Conservation (phyloP, 2,797 vertebrate species). For the Parauchenoglanis ngamensis region DNA sequence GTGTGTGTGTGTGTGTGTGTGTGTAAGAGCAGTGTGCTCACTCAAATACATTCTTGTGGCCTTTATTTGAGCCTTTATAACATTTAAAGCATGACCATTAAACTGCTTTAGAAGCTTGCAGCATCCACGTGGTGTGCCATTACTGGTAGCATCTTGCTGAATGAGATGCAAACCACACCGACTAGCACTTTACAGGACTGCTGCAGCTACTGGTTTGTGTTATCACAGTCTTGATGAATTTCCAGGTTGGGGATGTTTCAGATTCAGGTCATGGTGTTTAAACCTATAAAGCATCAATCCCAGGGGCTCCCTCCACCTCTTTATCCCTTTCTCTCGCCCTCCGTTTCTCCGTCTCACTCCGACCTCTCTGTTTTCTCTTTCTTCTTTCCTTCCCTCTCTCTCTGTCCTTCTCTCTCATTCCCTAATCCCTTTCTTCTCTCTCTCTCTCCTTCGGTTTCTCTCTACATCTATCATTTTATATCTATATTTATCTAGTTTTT, state of each 20-base stretch:
- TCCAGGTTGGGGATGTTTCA: neutral
- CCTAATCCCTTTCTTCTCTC: neutral
- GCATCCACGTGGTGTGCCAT: too few species aligned
- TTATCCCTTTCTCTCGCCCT: neutral
- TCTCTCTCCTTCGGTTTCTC: constrained; percentile 35
- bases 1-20: constrained; percentile 19
- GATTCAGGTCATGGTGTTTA: neutral
- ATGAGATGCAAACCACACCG: neutral
- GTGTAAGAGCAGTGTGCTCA: neutral
- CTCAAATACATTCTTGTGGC: neutral
- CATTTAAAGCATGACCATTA: too few species aligned
- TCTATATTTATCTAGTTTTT: constrained; percentile 66
- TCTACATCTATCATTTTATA: constrained; percentile 46
- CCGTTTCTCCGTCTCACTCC: neutral
- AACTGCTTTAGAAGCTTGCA: neutral
- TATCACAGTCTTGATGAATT: neutral
- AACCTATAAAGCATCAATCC: neutral
- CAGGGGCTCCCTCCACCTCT: neutral
- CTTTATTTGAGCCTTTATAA: neutral
- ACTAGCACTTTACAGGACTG: neutral
- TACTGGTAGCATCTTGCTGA: too few species aligned
- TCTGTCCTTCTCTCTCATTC: neutral
- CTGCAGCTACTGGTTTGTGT: neutral
- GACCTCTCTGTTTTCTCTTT: neutral
- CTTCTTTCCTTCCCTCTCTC: neutral